Conservation (phyloP, 2,888 invertebrate genomes). For the Parnassius mnemosyne region DNA sequence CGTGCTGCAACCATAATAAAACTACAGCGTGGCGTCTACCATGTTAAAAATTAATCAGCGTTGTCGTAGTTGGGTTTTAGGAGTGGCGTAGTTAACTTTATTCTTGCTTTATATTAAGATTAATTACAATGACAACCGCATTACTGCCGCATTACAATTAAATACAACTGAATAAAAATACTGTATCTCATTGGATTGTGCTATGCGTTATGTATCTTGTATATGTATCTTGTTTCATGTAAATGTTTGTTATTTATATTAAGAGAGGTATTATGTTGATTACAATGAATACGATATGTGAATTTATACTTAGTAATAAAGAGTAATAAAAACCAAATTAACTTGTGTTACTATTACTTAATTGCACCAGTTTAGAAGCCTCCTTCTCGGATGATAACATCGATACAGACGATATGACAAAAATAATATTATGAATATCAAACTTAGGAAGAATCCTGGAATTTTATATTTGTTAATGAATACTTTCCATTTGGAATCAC, state of each 20-base stretch:
- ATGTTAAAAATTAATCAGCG: too few relatives aligned
- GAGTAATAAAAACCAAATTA: not conserved
- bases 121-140: too few relatives aligned
- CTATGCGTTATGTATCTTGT: not conserved
- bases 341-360: slow-evolving; percentile 3
- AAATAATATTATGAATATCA: slow-evolving; percentile 38
- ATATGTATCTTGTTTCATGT: too few relatives aligned
- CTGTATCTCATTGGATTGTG: too few relatives aligned
- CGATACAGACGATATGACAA: slow-evolving; percentile 46
- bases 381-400: slow-evolving; percentile 42
- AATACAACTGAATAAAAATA: too few relatives aligned
- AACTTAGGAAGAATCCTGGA: slow-evolving; percentile 38
- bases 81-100: too few relatives aligned
- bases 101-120: too few relatives aligned
- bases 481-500: slow-evolving; percentile 37
- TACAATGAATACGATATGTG: not conserved
- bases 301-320: slow-evolving; percentile 7
- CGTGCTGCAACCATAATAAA: too few relatives aligned
- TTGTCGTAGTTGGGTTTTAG: too few relatives aligned
- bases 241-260: too few relatives aligned
- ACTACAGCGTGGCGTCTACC: too few relatives aligned
- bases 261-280: not conserved
- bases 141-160: too few relatives aligned
- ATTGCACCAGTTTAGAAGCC: slow-evolving; percentile 30
- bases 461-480: slow-evolving; percentile 41